Evolutionary conservation across 2,888 invertebrate species (phyloP).

Genomic region (Eupithecia pulchellata): DNA sequence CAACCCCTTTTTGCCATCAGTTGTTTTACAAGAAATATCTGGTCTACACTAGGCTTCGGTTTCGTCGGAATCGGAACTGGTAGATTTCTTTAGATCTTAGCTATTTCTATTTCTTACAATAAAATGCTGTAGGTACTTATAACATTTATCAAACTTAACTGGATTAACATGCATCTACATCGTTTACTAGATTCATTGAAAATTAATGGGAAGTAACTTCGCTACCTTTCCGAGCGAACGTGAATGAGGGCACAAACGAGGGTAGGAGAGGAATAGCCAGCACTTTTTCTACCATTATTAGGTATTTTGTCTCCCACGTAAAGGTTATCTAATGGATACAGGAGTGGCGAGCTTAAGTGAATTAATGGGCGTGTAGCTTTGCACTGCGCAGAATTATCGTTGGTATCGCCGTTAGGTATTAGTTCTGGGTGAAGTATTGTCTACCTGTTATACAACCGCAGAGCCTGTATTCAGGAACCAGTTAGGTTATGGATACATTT

Average conservation of each 20-base stretch:
- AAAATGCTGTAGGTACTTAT: neutral
- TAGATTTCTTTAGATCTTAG: neutral
- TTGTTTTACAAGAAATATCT: too few relatives aligned
- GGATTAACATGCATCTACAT: neutral
- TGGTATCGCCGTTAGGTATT: neutral
- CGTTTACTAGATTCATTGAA: neutral
- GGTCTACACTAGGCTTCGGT: too few relatives aligned
- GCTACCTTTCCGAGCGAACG: constrained; percentile 12
- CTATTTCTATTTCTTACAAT: neutral
- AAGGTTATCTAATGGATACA: constrained; percentile 41
- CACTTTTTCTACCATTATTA: constrained; percentile 43
- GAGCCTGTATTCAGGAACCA: neutral
- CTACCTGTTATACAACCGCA: neutral
- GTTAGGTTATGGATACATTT: neutral
- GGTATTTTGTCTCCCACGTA: constrained; percentile 42
- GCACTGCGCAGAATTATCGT: constrained; percentile 7
- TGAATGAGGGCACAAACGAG: constrained; percentile 15
- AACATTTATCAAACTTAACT: neutral
- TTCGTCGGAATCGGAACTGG: too few relatives aligned
- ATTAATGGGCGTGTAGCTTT: constrained; percentile 26
- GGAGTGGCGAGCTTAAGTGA: constrained; percentile 31
- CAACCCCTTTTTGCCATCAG: too few relatives aligned
- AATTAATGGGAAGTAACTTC: constrained; percentile 5
- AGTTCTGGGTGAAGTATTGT: neutral
- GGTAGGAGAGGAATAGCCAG: constrained; percentile 33